Percentiles rank a stretch among this genome's conserved stretches.
These are phyloP conservation scores for Hylomyscus alleni DNA, from an alignment of 2,797 vertebrate genomes.

Conservation along the genomic window DNA sequence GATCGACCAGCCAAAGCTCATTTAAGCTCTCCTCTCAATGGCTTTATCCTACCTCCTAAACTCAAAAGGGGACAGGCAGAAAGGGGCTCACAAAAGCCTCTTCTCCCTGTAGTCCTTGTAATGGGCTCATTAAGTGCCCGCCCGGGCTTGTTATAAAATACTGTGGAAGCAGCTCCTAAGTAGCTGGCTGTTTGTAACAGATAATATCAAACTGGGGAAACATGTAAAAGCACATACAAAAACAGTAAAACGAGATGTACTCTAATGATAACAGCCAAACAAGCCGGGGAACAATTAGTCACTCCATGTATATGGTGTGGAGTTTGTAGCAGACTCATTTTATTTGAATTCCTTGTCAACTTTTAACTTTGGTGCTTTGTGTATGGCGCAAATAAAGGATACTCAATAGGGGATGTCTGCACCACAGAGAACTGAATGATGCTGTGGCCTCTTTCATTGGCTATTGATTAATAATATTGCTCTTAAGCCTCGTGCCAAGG, in stretches of 20 bases:
- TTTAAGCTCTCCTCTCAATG: slow-evolving; percentile 57
- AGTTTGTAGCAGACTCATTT: slow-evolving; percentile 53
- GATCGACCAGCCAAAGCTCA: slow-evolving; percentile 32
- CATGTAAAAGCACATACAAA: slow-evolving; percentile 76
- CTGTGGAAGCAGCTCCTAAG: slow-evolving; percentile 67
- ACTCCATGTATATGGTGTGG: neutral
- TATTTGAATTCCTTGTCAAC: slow-evolving; percentile 21
- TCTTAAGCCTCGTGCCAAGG: neutral
- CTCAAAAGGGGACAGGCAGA: slow-evolving; percentile 56
- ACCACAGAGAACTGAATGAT: neutral
- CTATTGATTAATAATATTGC: slow-evolving; percentile 18
- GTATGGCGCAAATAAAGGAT: slow-evolving; percentile 45
- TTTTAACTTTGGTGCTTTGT: slow-evolving; percentile 69
- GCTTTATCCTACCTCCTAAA: slow-evolving; percentile 70
- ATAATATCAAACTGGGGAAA: slow-evolving; percentile 80
- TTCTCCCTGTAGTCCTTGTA: slow-evolving; percentile 70
- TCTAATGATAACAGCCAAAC: slow-evolving; percentile 67
- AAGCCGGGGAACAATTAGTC: slow-evolving; percentile 73
- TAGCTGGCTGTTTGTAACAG: slow-evolving; percentile 78
- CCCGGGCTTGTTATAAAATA: slow-evolving; percentile 77
- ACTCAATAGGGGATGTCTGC: neutral
- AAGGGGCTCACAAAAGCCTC: slow-evolving; percentile 73
- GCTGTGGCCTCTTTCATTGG: neutral
- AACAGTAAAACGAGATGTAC: slow-evolving; percentile 69
- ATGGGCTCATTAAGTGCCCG: slow-evolving; percentile 73